phyloP scores from a whole-genome alignment of 2,113 vertebrate genomes.

The Pao palembangensis region DNA sequence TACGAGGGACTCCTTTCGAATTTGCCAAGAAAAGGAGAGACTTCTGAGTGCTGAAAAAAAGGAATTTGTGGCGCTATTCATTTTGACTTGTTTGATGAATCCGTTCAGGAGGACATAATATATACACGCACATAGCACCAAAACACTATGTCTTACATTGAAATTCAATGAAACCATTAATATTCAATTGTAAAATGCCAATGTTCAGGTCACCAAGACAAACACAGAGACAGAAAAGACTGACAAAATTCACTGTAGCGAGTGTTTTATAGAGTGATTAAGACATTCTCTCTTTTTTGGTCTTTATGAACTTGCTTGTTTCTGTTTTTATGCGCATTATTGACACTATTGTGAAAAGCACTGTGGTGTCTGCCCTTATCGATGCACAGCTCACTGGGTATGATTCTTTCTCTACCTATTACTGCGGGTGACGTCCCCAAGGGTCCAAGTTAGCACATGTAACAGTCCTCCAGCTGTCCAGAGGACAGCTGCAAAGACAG shows the following conservation, averaged over 20 bases:
- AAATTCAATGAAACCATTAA: slow-evolving; percentile 42
- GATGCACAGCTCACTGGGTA: slow-evolving; percentile 48
- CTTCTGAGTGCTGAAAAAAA: slow-evolving; percentile 14
- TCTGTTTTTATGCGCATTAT: slow-evolving; percentile 31
- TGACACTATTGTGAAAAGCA: slow-evolving; percentile 66
- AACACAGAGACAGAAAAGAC: slow-evolving; percentile 54
- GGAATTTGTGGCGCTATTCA: slow-evolving; percentile 24
- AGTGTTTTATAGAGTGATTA: slow-evolving; percentile 37
- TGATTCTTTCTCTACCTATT: slow-evolving; percentile 14
- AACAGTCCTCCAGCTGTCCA: slow-evolving; percentile 51
- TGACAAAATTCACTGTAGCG: slow-evolving; percentile 26
- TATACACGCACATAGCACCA: slow-evolving; percentile 37
- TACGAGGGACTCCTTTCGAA: slow-evolving; percentile 38
- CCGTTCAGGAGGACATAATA: background rate
- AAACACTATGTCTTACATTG: slow-evolving; percentile 46
- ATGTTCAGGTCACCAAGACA: slow-evolving; percentile 44
- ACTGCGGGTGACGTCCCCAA: slow-evolving; percentile 18
- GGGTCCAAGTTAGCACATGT: slow-evolving; percentile 26
- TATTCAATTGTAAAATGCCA: slow-evolving; percentile 48
- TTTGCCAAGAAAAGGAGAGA: slow-evolving; percentile 55
- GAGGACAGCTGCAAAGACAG: slow-evolving; percentile 54
- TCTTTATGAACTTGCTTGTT: slow-evolving; percentile 48
- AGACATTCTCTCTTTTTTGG: slow-evolving; percentile 52
- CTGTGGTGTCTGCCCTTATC: slow-evolving; percentile 68
- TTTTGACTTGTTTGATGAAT: slow-evolving; percentile 12